These are phyloP conservation scores for Etia nguti DNA, from an alignment of 2,113 vertebrate genomes.

Conservation along the genomic window DNA sequence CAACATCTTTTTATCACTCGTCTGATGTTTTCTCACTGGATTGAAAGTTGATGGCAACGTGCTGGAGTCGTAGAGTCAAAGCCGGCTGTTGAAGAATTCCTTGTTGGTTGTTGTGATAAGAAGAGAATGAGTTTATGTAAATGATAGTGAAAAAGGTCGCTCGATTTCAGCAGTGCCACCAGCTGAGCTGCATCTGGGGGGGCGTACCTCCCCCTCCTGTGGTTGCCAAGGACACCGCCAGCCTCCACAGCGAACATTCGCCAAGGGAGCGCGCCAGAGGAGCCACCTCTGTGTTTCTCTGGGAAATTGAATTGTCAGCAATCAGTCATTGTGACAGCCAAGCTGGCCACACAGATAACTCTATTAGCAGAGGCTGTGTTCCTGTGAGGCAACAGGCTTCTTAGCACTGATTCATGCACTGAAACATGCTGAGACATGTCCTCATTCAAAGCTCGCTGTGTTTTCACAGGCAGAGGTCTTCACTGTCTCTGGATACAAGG, in stretches of 20 bases:
- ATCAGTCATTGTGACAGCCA: conserved; percentile 41
- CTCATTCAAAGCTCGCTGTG: background rate
- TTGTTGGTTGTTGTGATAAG: background rate
- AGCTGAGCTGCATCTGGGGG: conserved; percentile 7
- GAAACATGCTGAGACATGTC: background rate
- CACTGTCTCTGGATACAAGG: background rate
- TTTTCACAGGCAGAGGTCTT: background rate
- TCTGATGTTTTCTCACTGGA: background rate
- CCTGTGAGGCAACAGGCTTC: conserved; percentile 23
- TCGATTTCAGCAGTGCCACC: conserved; percentile 22
- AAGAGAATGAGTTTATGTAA: conserved; percentile 31
- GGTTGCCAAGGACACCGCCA: conserved; percentile 57
- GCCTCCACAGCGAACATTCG: conserved; percentile 4
- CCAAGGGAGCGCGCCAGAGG: background rate
- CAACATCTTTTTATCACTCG: background rate
- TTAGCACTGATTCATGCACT: background rate
- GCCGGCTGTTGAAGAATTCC: background rate
- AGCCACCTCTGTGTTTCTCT: conserved; percentile 15
- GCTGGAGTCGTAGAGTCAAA: background rate
- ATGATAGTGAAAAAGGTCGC: conserved; percentile 35
- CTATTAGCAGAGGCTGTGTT: conserved; percentile 22
- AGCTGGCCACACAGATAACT: conserved; percentile 21
- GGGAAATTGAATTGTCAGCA: conserved; percentile 36
- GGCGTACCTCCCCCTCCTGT: background rate
- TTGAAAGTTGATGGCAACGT: background rate